Base-by-base conservation (phyloP, 2,113 vertebrate species). In the Elaphurus davidianus region DNA sequence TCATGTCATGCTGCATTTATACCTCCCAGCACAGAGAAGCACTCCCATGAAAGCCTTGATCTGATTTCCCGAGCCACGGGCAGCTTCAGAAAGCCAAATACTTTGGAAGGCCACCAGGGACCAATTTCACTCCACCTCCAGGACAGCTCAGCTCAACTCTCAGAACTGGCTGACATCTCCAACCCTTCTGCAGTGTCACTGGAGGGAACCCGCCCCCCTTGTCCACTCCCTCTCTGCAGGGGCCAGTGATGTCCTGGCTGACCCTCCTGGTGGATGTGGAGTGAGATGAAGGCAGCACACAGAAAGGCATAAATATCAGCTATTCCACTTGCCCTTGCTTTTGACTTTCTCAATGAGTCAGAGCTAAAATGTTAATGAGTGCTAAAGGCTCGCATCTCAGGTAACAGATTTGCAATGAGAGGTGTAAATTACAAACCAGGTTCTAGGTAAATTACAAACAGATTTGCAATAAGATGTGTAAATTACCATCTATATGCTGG, bases 41-140 rank as follows among this genome's bases (percentile, higher is more conserved):
- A 67, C 54, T 87, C 76, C 57, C 45, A 33, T 33, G 27, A 92
- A 97, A 93, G 84, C 74, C 93, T 40, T 92, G 96, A 74, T 47
- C 95, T 89, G 40, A 52, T 50, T 96, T 95, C 79, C 25, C 0
- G 50, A 96, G 83, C 83, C 62, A 36, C 17, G 21, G 96, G 86
- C 76, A 74, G 30, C 94, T 87, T 74, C 74, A 85, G 57, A 87
- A 93, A 93, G 79, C 79, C 94, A 96, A 96, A 90, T 40, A 30
- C 30, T 95, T 87, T 45, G 30, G 71, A 97, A 96, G 87, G 74
- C 45, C 90, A 43, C 62, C 8, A 54, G 87, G 67, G 83, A 64
- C 19, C 40, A 55, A 36, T 79, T 50, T 93, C 71, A 54, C 50
- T 82, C 81, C 23, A 50, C 15, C 47, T 67, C 76, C 23, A 59